Base-by-base conservation (phyloP, 2,888 invertebrate genomes). In the Nemoura dubitans region DNA sequence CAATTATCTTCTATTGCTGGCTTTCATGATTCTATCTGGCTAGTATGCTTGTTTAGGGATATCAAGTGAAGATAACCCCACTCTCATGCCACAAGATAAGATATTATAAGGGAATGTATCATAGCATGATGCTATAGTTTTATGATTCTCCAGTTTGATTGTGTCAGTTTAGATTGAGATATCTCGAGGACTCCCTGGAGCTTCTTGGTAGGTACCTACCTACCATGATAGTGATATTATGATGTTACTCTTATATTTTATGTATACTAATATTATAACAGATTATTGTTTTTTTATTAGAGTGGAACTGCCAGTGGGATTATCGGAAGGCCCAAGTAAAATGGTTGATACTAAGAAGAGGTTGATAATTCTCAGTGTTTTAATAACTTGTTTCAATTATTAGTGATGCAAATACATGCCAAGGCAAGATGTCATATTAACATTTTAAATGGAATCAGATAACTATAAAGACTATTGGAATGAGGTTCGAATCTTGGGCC, bases 391-490 rank as follows among this genome's bases (percentile, higher is more conserved):
- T 36, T 36, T 3, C 36, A 6, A 36, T 36, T 36, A 3, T 36
- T 36, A 36, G 36, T 36, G 36, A 3, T 36, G 10, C 10, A 59
- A 59, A 59, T 21, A 21, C 2, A 59, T 21, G 59, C 21, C 59
- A 16, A 59, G 59, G 14, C 21, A 2, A 10, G 10, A 16, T 85
- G 85, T 14, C 14, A 25, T 25, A 25, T 59, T 59, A 21, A 59
- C 2, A 59, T 59, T 10, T 36, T 29, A 16, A 0, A 90, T 90
- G 90, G 90, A 90, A 85, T 88, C 90, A 10, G 90, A 90, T 80
- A 90, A 94, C 89, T 92, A 94, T 88, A 93, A 94, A 30, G 95
- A 94, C 87, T 95, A 95, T 91, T 94, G 94, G 94, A 94, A 94
- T 36, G 94, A 95, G 89, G 94, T 94, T 90, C 93, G 94, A 89